Base-by-base conservation (phyloP, 2,797 vertebrate species). In the Momotus momota region DNA sequence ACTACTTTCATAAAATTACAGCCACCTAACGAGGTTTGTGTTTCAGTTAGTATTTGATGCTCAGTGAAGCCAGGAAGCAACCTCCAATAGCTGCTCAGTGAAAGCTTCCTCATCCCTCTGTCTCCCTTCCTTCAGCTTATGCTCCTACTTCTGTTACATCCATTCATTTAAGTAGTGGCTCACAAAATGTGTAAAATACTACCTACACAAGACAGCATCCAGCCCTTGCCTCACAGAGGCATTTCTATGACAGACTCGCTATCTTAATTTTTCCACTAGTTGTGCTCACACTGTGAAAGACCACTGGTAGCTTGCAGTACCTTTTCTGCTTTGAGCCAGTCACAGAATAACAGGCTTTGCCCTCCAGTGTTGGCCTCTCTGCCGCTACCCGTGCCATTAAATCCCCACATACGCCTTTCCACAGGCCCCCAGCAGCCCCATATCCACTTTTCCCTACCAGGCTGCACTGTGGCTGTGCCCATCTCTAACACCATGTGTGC, bases 381-480 rank as follows among this genome's bases (percentile, higher is more conserved):
- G 22, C 65, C 10, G 1, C 14, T 38, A 27, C 61, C 61, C 18
- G 4, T 18, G 19, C 70, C 48, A 8, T 35, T 31, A 10, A 27
- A 62, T 3, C 38, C 23, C 14, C 62, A 12, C 0, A 0, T 1
- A 12, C 8, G 26, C 7, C 40, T 58, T 64, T 5, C 13, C 2
- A 21, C 35, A 31, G 45, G 2, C 7, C 15, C 33, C 16, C 29
- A 19, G 4, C 41, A 52, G 67, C 46, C 33, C 25, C n/a, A 3
- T 8, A 7, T 3, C 29, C 15, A 2, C 0, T 3, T 43, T 21
- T 26, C 29, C 22, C 19, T 19, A 5, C 7, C 26, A 3, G 27
- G 7, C 22, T 4, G 65, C 62, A 10, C 43, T 0, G 0, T 0
- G 1, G 25, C 1, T 3, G 38, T 69, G 45, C 26, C 31, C 22